Conservation (phyloP, 2,888 invertebrate genomes). For the Crossocerus cetratus region DNA sequence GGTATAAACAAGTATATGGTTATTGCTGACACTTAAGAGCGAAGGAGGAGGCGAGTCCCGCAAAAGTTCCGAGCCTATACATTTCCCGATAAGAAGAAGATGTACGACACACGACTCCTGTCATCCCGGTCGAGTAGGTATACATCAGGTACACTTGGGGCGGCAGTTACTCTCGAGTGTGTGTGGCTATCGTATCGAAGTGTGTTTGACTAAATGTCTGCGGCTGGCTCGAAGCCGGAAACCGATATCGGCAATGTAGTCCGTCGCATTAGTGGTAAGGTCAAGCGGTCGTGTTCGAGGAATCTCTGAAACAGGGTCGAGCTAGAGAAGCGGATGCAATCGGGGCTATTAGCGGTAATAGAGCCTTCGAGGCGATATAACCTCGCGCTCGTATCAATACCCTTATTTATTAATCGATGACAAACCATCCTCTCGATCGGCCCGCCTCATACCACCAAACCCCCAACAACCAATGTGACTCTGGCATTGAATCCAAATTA, state of each 20-base stretch:
- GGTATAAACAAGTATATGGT: conserved; percentile 59
- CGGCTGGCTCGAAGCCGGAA: conserved; percentile 4
- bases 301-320: not conserved
- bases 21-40: conserved; percentile 44
- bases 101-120: conserved; percentile 13
- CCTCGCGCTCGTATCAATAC: conserved; percentile 18
- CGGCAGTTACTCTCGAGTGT: conserved; percentile 39
- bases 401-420: conserved; percentile 41
- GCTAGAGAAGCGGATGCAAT: not conserved
- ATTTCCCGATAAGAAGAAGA: conserved; percentile 44
- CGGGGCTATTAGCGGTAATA: conserved; percentile 9
- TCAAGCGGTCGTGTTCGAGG: not conserved
- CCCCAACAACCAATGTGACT: conserved; percentile 16
- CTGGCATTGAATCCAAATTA: conserved; percentile 36
- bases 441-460: conserved; percentile 3
- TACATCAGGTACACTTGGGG: conserved; percentile 47
- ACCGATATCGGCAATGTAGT: not conserved
- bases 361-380: conserved; percentile 9
- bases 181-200: conserved; percentile 20
- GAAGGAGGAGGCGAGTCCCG: not conserved
- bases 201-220: conserved; percentile 21
- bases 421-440: conserved; percentile 13
- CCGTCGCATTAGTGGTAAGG: conserved; percentile 2
- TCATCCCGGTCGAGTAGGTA: not conserved
- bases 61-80: conserved; percentile 29